Conservation (phyloP, 1,140 invertebrate genomes). For the Drosophila bocki region DNA sequence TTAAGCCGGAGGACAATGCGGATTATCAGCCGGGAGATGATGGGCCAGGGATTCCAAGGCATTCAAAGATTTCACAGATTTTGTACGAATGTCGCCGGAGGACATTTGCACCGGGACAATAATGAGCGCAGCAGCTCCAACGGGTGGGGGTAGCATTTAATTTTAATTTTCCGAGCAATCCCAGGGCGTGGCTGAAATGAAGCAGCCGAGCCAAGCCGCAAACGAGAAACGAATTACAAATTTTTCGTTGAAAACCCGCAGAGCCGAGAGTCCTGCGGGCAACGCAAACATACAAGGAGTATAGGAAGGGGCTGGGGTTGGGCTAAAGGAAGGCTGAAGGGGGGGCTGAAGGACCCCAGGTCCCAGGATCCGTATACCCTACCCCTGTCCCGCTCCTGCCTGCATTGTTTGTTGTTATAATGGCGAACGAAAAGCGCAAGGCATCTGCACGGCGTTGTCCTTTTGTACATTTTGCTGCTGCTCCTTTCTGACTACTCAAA, state of each 20-base stretch:
- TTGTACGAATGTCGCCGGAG: constrained; percentile 66
- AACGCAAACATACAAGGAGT: constrained; percentile 24
- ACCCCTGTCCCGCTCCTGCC: constrained; percentile 31
- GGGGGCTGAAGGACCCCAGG: constrained; percentile 28
- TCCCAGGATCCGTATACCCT: constrained; percentile 13
- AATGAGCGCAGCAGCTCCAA: constrained; percentile 10
- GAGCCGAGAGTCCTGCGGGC: constrained; percentile 67
- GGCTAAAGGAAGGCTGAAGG: too few relatives aligned
- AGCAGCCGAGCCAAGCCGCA: constrained; percentile 44
- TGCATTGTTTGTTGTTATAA: constrained; percentile 82
- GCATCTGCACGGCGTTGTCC: constrained; percentile 76
- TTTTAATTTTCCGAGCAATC: constrained; percentile 35
- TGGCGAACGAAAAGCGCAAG: constrained; percentile 80
- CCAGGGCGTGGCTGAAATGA: constrained; percentile 71
- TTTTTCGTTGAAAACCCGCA: constrained; percentile 62
- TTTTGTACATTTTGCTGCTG: constrained; percentile 77
- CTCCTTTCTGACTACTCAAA: constrained; percentile 80
- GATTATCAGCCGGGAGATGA: constrained; percentile 50
- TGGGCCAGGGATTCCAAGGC: constrained; percentile 8
- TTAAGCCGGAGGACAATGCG: constrained; percentile 69
- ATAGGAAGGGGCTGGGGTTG: too few relatives aligned
- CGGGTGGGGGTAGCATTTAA: constrained; percentile 38
- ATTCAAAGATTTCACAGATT: constrained; percentile 58
- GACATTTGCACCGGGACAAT: constrained; percentile 35
- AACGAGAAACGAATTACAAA: constrained; percentile 43